Percentiles rank a stretch among this genome's conserved stretches.
Evolutionary conservation across 1,140 invertebrate species (phyloP).

Genomic region (Drosophila neocordata): DNA sequence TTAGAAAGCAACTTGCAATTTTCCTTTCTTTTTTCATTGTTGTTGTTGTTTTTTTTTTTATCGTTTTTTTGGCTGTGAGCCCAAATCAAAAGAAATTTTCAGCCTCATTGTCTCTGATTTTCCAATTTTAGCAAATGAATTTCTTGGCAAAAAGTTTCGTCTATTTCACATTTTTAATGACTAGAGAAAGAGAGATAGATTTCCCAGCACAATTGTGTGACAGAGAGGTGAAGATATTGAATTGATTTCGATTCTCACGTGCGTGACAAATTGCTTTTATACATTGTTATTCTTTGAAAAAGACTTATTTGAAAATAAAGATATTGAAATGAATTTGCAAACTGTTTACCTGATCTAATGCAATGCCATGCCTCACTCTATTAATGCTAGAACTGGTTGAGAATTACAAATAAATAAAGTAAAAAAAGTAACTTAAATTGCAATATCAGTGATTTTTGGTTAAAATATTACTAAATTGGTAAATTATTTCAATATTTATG

Average conservation of each 20-base stretch:
- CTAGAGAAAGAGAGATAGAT: not conserved
- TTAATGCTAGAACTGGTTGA: too few species aligned
- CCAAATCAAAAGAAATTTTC: constrained; percentile 42
- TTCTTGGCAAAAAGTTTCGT: constrained; percentile 53
- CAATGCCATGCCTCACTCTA: too few species aligned
- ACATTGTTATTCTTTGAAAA: not conserved
- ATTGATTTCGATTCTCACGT: constrained; percentile 6
- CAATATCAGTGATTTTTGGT: too few species aligned
- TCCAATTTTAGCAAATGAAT: constrained; percentile 59
- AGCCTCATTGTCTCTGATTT: constrained; percentile 37
- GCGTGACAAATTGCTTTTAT: constrained; percentile 4
- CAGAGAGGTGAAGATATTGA: not conserved
- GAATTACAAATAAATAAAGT: too few species aligned
- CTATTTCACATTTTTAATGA: constrained; percentile 41
- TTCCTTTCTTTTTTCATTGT: constrained; percentile 16
- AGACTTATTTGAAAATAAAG: not conserved
- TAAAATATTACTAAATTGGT: too few species aligned
- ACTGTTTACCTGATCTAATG: not conserved
- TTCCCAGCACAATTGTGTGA: not conserved
- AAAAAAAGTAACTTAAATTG: too few species aligned
- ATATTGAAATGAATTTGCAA: not conserved
- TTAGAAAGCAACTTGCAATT: constrained; percentile 32
- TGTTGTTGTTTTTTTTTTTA: constrained; percentile 37
- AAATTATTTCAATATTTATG: too few species aligned
- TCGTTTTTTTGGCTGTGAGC: constrained; percentile 31